Evolutionary conservation across 2,113 vertebrate species (phyloP).

Genomic region (Montifringilla adamsi): DNA sequence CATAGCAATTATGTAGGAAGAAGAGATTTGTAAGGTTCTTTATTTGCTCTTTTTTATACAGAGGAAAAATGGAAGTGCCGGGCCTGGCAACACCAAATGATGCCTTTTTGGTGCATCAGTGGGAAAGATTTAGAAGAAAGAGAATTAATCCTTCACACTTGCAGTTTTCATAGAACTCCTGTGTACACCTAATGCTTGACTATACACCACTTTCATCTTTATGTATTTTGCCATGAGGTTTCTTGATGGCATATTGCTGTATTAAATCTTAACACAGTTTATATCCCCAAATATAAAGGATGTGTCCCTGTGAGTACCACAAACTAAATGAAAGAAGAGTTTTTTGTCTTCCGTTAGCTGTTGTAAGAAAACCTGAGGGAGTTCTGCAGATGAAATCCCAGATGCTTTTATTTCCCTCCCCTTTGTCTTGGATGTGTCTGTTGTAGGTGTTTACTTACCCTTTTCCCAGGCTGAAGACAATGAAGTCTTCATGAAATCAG

Average conservation of each 20-base stretch:
- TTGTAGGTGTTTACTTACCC: neutral
- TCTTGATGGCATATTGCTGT: neutral
- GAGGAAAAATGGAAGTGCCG: neutral
- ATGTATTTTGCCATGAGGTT: neutral
- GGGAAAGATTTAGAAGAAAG: neutral
- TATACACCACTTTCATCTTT: neutral
- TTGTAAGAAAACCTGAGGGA: neutral
- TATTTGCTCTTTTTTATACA: neutral
- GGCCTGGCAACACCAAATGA: neutral
- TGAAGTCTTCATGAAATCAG: constrained; percentile 12
- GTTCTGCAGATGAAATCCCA: neutral
- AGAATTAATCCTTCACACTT: neutral
- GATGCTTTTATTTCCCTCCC: neutral
- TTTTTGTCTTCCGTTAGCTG: neutral
- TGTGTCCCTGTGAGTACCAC: neutral
- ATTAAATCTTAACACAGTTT: neutral
- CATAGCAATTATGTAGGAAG: neutral
- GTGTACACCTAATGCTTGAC: neutral
- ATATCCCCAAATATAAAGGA: neutral
- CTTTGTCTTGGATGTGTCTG: neutral
- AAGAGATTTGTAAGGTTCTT: neutral
- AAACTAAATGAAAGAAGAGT: neutral
- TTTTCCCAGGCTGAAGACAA: constrained; percentile 7
- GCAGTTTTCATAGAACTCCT: neutral
- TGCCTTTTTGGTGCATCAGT: neutral